Conservation (phyloP, 1,140 invertebrate species). For the Lasaia peninsularis region DNA sequence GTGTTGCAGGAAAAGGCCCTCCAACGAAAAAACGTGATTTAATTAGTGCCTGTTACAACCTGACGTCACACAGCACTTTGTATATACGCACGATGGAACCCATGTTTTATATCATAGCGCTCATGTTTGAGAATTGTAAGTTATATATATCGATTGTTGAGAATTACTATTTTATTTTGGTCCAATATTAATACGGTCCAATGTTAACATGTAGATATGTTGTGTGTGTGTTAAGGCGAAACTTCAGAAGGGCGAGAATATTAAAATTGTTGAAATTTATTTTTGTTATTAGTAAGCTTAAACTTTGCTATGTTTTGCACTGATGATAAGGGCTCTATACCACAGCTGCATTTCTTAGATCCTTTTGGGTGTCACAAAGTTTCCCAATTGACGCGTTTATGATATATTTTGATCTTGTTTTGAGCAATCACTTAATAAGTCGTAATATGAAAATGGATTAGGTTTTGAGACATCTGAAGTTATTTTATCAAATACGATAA, state of each 20-base stretch:
- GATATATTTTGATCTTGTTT: too few relatives aligned
- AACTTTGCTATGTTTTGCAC: not conserved
- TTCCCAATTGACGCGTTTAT: too few relatives aligned
- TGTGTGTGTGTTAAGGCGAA: slow-evolving; percentile 45
- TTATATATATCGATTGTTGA: slow-evolving; percentile 66
- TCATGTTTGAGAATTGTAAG: slow-evolving; percentile 56
- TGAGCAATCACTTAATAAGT: too few relatives aligned
- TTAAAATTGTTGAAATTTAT: not conserved
- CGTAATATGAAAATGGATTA: too few relatives aligned
- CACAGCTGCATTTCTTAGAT: too few relatives aligned
- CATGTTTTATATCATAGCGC: slow-evolving; percentile 38
- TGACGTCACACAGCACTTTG: slow-evolving; percentile 8
- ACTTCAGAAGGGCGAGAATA: not conserved
- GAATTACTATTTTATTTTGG: slow-evolving; percentile 70
- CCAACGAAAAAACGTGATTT: slow-evolving; percentile 4
- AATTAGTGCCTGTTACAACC: slow-evolving; percentile 19
- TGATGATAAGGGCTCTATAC: too few relatives aligned
- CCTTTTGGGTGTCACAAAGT: too few relatives aligned
- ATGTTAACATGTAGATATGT: slow-evolving; percentile 58
- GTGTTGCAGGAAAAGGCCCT: not conserved
- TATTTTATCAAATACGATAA: too few relatives aligned
- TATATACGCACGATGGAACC: slow-evolving; percentile 19
- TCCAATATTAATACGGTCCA: slow-evolving; percentile 61
- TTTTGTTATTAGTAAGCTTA: not conserved
- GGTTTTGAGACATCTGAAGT: too few relatives aligned